These are phyloP conservation scores for Parazoanthus swiftii DNA, from an alignment of 92 coral and sea anemone species.

Conservation along the genomic window DNA sequence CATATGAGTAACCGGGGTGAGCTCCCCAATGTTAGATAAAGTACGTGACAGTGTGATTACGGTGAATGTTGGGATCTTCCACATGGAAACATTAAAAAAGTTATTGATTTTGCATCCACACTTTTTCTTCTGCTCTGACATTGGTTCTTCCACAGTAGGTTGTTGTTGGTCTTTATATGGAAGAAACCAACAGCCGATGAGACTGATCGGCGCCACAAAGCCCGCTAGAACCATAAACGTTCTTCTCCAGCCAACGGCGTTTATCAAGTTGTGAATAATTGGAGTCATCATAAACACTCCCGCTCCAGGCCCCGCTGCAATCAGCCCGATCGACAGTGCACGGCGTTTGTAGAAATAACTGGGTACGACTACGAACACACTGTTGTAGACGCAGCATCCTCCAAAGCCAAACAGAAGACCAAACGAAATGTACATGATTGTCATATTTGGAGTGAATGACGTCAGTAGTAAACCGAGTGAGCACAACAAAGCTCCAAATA, in stretches of 20 bases:
- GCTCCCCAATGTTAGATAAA: not conserved
- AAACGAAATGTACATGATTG: slow-evolving; percentile 12
- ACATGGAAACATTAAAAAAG: not conserved
- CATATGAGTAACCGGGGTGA: not conserved
- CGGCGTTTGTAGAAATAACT: slow-evolving; percentile 15
- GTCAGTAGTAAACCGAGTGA: slow-evolving; percentile 18
- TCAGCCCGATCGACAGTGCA: slow-evolving; percentile 23
- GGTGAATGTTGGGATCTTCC: slow-evolving; percentile 6
- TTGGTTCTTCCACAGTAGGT: not conserved
- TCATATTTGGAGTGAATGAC: slow-evolving; percentile 15
- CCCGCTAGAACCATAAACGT: slow-evolving; percentile 23
- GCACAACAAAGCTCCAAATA: slow-evolving; percentile 5
- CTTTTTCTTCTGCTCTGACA: not conserved
- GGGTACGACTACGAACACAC: slow-evolving; percentile 28
- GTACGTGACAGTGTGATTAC: slow-evolving; percentile 8
- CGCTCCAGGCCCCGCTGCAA: slow-evolving; percentile 25
- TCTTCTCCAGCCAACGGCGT: slow-evolving; percentile 14
- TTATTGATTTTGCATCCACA: not conserved
- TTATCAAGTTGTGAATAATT: not conserved
- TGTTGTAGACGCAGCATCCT: slow-evolving; percentile 2
- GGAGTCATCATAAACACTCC: slow-evolving; percentile 27
- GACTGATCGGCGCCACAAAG: slow-evolving; percentile 19
- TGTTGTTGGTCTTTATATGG: not conserved
- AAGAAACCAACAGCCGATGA: not conserved
- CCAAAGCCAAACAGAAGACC: slow-evolving; percentile 1